These are phyloP conservation scores for Hyles vespertilio DNA, from an alignment of 1,140 invertebrate species.

Conservation along the genomic window DNA sequence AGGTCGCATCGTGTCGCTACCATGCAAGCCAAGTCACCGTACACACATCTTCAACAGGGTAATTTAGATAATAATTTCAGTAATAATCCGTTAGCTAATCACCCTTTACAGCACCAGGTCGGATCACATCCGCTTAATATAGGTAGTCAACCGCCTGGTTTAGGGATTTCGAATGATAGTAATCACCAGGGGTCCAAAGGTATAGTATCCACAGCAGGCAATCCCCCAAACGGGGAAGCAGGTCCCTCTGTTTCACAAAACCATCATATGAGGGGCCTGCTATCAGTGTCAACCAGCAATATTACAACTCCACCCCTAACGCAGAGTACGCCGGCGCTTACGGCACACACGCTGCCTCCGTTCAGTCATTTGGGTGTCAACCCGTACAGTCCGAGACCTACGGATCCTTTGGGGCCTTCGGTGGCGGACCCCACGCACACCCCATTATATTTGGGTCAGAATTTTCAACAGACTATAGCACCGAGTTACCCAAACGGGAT, in stretches of 20 bases:
- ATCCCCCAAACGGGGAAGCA: constrained; percentile 95
- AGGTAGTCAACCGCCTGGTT: constrained; percentile 72
- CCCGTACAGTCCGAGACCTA: constrained; percentile 73
- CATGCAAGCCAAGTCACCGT: constrained; percentile 68
- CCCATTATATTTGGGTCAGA: constrained; percentile 76
- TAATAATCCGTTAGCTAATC: constrained; percentile 75
- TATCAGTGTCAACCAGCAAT: constrained; percentile 80
- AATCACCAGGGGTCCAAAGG: constrained; percentile 65
- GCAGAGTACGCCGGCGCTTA: constrained; percentile 76
- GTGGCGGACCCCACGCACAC: constrained; percentile 78
- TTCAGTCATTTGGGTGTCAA: constrained; percentile 76
- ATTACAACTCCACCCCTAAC: constrained; percentile 73
- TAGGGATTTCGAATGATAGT: constrained; percentile 67
- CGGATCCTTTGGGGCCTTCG: constrained; percentile 75
- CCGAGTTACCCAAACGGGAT: constrained; percentile 86
- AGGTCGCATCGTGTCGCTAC: constrained; percentile 66
- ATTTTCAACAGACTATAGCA: constrained; percentile 77
- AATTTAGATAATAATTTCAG: constrained; percentile 74
- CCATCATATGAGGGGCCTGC: constrained; percentile 90
- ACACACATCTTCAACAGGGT: constrained; percentile 74
- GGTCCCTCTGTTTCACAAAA: constrained; percentile 81
- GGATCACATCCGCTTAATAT: constrained; percentile 76
- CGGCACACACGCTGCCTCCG: constrained; percentile 76
- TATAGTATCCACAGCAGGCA: constrained; percentile 73
- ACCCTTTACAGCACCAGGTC: constrained; percentile 73